phyloP scores from a whole-genome alignment of 2,797 vertebrate species.

The Lepus townsendii region DNA sequence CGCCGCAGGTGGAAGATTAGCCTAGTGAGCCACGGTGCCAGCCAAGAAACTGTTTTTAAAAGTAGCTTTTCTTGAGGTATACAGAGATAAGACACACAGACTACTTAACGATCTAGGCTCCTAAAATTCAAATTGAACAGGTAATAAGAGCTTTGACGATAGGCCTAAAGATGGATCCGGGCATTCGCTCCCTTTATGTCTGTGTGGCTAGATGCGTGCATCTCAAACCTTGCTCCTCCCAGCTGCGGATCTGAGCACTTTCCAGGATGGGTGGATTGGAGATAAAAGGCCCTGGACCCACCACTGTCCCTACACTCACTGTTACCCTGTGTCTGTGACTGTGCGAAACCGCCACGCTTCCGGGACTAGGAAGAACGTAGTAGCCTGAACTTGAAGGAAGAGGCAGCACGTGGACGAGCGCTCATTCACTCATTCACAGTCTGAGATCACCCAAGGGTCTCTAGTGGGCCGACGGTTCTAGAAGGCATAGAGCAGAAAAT shows the following conservation, averaged over 20 bases:
- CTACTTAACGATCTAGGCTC: not conserved
- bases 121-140: slow-evolving; percentile 33
- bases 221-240: not conserved
- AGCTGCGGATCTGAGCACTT: not conserved
- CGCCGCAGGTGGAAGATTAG: too few species aligned
- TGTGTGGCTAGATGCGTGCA: not conserved
- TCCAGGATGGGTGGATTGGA: not conserved
- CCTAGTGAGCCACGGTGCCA: too few species aligned
- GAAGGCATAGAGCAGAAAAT: not conserved
- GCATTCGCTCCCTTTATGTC: not conserved
- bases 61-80: not conserved
- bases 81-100: slow-evolving; percentile 23
- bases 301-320: not conserved
- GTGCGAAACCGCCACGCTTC: not conserved
- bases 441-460: not conserved
- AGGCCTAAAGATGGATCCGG: not conserved
- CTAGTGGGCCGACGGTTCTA: not conserved
- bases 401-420: not conserved
- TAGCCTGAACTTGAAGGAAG: not conserved
- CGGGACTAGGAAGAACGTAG: not conserved
- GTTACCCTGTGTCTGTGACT: not conserved
- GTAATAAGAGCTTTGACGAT: not conserved
- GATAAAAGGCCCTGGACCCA: not conserved
- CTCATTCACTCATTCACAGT: not conserved
- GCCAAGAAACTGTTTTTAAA: slow-evolving; percentile 39